Percentiles rank a stretch among this genome's conserved stretches.
Conservation (phyloP, 2,888 invertebrate species). For the Nasonia oneida region DNA sequence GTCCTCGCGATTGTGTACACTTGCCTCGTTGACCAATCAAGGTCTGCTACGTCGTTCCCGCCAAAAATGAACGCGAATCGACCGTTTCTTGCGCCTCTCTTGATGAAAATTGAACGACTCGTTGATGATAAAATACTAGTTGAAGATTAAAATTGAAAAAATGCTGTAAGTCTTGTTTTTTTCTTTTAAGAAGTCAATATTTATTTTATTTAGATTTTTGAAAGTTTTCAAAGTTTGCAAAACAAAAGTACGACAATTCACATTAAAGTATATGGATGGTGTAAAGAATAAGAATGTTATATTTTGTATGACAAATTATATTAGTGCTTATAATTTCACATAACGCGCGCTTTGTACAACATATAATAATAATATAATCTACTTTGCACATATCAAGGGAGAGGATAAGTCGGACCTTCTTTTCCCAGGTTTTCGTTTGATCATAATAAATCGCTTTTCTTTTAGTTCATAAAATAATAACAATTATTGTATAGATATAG, state of each 20-base stretch:
- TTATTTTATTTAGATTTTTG: neutral
- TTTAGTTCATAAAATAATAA: conserved; percentile 52
- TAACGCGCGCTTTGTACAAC: conserved; percentile 60
- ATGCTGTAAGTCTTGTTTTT: neutral
- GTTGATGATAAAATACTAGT: neutral
- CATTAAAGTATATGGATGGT: neutral
- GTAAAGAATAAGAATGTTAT: conserved; percentile 12
- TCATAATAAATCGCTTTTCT: conserved; percentile 59
- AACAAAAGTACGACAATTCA: too few relatives aligned
- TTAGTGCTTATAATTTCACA: conserved; percentile 61
- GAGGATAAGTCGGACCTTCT: conserved; percentile 58
- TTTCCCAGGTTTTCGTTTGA: conserved; percentile 51
- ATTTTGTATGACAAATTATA: conserved; percentile 65
- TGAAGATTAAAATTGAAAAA: neutral
- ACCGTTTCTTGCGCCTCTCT: neutral
- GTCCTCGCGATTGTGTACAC: neutral
- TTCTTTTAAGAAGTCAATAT: neutral
- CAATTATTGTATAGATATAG: conserved; percentile 57
- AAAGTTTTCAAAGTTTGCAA: too few relatives aligned
- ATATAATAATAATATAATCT: conserved; percentile 58
- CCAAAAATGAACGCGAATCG: neutral
- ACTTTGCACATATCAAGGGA: conserved; percentile 62
- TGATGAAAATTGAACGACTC: neutral
- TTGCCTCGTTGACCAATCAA: neutral
- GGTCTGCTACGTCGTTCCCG: neutral